Percentiles rank a stretch among this genome's conserved stretches.
Evolutionary conservation across 2,888 invertebrate species (phyloP).

Genomic region (Nemotelus pantherinus): DNA sequence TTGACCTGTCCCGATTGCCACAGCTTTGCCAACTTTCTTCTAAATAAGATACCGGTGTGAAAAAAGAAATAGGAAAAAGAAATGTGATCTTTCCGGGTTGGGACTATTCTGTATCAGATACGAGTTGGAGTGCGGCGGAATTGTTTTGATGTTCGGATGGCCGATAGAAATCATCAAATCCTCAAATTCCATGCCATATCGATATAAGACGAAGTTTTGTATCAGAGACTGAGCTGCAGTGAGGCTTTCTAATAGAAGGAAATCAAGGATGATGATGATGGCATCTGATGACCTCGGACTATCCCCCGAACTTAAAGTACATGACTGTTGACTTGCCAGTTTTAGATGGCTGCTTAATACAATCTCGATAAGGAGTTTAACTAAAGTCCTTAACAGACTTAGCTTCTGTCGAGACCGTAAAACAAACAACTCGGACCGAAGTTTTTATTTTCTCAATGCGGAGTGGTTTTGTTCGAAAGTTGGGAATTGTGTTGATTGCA

Average conservation of each 20-base stretch:
- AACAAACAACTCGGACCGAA: slow-evolving; percentile 14
- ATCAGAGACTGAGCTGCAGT: slow-evolving; percentile 20
- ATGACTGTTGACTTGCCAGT: slow-evolving; percentile 30
- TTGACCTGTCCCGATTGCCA: slow-evolving; percentile 24
- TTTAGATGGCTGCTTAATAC: slow-evolving; percentile 4
- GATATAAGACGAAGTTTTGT: not conserved
- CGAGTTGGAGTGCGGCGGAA: not conserved
- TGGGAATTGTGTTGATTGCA: slow-evolving; percentile 11
- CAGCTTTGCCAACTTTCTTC: not conserved
- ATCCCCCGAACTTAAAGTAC: slow-evolving; percentile 21
- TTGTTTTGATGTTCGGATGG: slow-evolving; percentile 34
- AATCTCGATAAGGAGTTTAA: slow-evolving; percentile 40
- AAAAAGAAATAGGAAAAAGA: slow-evolving; percentile 6
- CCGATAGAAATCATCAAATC: slow-evolving; percentile 44
- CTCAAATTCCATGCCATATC: not conserved
- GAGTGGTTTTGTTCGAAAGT: slow-evolving; percentile 36
- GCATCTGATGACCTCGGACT: slow-evolving; percentile 35
- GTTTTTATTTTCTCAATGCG: slow-evolving; percentile 32
- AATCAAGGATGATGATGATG: slow-evolving; percentile 26
- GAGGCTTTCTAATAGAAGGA: slow-evolving; percentile 2
- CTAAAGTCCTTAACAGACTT: slow-evolving; percentile 23
- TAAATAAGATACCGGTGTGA: slow-evolving; percentile 8
- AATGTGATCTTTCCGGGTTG: slow-evolving; percentile 21
- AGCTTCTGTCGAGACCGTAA: slow-evolving; percentile 30
- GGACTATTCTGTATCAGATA: slow-evolving; percentile 12